These are phyloP conservation scores for Scalopus aquaticus DNA, from an alignment of 2,113 vertebrate genomes.

Conservation along the genomic window DNA sequence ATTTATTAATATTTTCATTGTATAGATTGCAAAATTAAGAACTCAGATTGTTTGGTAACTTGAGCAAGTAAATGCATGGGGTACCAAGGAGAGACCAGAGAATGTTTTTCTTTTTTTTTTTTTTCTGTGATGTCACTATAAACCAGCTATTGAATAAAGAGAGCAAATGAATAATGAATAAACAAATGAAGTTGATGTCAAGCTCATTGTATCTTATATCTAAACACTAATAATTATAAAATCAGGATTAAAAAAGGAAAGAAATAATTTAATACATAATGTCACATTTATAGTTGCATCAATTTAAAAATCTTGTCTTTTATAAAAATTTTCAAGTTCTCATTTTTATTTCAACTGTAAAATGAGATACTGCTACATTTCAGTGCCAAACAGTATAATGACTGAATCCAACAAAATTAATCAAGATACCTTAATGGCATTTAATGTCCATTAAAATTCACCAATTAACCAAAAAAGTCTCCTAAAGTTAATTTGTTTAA, in stretches of 20 bases:
- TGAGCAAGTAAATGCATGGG: background rate
- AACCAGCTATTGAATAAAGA: background rate
- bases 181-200: background rate
- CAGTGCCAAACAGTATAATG: background rate
- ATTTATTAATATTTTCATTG: constrained; percentile 20
- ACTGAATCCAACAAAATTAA: background rate
- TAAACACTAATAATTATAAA: background rate
- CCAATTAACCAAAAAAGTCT: background rate
- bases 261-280: background rate
- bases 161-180: background rate
- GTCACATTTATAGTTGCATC: background rate
- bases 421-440: background rate
- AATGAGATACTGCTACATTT: background rate
- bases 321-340: background rate
- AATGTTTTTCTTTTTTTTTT: background rate
- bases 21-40: background rate
- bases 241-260: too few relatives aligned
- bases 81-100: background rate
- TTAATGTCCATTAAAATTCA: background rate
- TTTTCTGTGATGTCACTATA: background rate
- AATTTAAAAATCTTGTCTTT: background rate
- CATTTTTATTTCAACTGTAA: background rate
- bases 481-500: background rate
- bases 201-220: background rate
- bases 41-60: background rate